Base-by-base conservation (phyloP, 2,888 invertebrate species). In the Gandaritis pyraliata region DNA sequence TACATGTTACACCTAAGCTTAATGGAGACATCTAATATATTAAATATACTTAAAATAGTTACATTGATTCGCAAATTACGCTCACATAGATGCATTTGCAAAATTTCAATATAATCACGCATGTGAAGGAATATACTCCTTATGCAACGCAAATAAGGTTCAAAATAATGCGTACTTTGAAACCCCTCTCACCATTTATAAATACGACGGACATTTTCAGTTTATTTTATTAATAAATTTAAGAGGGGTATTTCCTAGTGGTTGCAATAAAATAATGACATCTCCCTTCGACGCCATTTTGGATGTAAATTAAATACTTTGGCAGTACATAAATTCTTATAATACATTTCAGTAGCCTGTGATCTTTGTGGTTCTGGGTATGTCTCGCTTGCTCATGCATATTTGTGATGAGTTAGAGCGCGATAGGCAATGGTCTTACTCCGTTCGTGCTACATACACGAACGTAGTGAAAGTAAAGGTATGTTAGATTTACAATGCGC, bases 1-100 rank as follows among this genome's bases (percentile, higher is more conserved):
- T 86, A 87, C 83, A 85, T 78, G 86, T 88, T 90, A 89, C 59
- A 71, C 64, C 82, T 88, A 87, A 55, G 77, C 90, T 89, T 90
- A 90, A 81, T 80, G 82, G 86, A 88, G 83, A 90, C 86, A 85
- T 85, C 86, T 90, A 90, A 83, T 88, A 88, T 90, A 89, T 87
- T 89, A 89, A 86, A 87, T 87, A 87, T 88, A 84, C 87, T 90
- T 90, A 90, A n/a, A 78, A 81, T 88, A 88, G 80, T 83, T 86
- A 89, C 83, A 86, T 78, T 77, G 82, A 88, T 81, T 74, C 66
- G 72, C 69, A 64, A 70, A 77, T 68, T 71, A 61, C 72, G 77
- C 79, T 77, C 81, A 80, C 76, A 80, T 76, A 74, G 75, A 73
- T 74, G 74, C 73, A 64, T 72, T 68, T 72, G 75, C 71, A 73